Evolutionary conservation across 2,113 vertebrate species (phyloP).

Genomic region (Nettapus auritus): DNA sequence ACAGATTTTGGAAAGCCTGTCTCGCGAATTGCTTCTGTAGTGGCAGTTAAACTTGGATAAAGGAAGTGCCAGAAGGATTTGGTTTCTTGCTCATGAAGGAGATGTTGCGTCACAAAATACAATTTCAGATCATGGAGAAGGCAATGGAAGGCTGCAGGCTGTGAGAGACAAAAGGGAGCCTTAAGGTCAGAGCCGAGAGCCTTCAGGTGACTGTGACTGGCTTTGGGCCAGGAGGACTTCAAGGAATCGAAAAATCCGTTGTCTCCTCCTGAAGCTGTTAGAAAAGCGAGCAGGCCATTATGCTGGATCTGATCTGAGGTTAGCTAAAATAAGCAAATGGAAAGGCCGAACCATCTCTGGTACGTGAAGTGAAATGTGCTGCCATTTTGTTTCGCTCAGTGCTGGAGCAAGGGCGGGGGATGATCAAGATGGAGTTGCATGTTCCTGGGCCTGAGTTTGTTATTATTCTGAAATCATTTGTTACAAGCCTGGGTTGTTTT

Average conservation of each 20-base stretch:
- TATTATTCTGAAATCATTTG: neutral
- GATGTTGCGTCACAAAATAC: neutral
- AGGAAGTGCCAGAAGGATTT: neutral
- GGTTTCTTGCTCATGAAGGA: neutral
- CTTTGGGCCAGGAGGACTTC: neutral
- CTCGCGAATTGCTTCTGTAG: neutral
- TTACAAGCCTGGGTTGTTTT: neutral
- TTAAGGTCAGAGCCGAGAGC: neutral
- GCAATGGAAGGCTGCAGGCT: neutral
- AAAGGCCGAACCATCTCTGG: neutral
- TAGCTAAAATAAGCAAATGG: neutral
- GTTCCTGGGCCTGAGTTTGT: neutral
- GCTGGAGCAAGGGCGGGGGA: neutral
- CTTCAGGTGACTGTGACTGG: neutral
- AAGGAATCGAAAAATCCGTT: neutral
- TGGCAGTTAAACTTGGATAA: neutral
- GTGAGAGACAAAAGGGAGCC: neutral
- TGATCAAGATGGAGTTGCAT: accelerated
- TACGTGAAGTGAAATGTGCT: neutral
- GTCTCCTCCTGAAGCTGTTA: neutral
- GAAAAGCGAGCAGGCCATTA: neutral
- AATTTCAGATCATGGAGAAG: neutral
- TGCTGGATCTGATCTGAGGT: too few species aligned
- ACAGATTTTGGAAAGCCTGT: neutral
- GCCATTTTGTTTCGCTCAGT: accelerated